These are phyloP conservation scores for Cantharis rufa DNA, from an alignment of 2,888 invertebrate species.

Conservation along the genomic window DNA sequence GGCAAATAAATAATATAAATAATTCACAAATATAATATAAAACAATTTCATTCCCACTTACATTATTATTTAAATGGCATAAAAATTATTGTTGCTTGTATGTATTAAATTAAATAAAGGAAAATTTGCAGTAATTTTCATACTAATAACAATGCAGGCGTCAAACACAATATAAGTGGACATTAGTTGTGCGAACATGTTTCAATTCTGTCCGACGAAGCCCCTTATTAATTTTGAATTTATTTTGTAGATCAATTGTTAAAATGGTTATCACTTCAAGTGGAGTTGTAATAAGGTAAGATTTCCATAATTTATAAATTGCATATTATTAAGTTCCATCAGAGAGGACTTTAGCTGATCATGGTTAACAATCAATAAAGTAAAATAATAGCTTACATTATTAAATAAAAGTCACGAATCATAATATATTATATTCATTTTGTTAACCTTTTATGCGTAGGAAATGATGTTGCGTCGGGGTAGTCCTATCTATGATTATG, in stretches of 20 bases:
- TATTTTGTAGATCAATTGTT: not conserved
- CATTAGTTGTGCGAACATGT: not conserved
- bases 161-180: not conserved
- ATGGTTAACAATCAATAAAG: too few relatives aligned
- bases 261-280: not conserved
- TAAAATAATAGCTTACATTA: too few relatives aligned
- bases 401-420: too few relatives aligned
- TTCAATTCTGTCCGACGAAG: not conserved
- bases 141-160: not conserved
- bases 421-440: too few relatives aligned
- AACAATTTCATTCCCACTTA: not conserved
- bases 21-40: not conserved
- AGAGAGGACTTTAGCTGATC: too few relatives aligned
- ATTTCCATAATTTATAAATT: not conserved
- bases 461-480: not conserved
- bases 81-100: not conserved
- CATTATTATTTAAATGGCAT: not conserved
- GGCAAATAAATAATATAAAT: not conserved
- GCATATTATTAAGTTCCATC: too few relatives aligned
- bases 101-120: not conserved
- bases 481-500: not conserved
- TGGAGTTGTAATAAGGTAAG: not conserved
- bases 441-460: not conserved
- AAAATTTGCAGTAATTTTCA: not conserved
- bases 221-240: not conserved